Conservation (phyloP, 2,888 invertebrate species). For the Catocala nupta region DNA sequence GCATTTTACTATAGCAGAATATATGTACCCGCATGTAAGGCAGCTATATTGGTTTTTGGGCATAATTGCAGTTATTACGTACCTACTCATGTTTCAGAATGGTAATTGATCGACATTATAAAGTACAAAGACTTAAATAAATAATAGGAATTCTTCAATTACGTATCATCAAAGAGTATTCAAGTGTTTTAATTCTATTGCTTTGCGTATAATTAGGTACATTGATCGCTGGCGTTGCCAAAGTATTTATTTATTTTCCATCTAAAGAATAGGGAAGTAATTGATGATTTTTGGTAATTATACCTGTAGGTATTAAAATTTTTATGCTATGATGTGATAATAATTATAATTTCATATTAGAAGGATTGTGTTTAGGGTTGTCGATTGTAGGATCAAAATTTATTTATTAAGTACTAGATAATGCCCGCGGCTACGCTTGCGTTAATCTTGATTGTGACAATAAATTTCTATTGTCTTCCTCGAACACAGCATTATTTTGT, state of each 20-base stretch:
- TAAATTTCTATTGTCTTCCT: no score
- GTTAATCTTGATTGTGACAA: no score
- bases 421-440: no score
- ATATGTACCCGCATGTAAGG: not conserved
- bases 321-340: no score
- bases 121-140: not conserved
- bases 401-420: no score
- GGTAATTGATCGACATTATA: conserved; percentile 9
- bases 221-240: no score
- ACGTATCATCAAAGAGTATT: not conserved
- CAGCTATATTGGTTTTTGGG: not conserved
- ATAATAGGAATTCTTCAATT: not conserved
- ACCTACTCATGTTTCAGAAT: not conserved
- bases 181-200: not conserved
- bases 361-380: no score
- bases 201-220: no score
- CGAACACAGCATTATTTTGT: no score
- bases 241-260: not conserved
- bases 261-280: not conserved
- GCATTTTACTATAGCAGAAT: not conserved
- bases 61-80: conserved; percentile 11
- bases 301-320: no score
- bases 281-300: not conserved
- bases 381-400: no score
- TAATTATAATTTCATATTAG: no score